Evolutionary conservation across 2,113 vertebrate genomes (phyloP).

Genomic region (Phylloscopus trochilus): DNA sequence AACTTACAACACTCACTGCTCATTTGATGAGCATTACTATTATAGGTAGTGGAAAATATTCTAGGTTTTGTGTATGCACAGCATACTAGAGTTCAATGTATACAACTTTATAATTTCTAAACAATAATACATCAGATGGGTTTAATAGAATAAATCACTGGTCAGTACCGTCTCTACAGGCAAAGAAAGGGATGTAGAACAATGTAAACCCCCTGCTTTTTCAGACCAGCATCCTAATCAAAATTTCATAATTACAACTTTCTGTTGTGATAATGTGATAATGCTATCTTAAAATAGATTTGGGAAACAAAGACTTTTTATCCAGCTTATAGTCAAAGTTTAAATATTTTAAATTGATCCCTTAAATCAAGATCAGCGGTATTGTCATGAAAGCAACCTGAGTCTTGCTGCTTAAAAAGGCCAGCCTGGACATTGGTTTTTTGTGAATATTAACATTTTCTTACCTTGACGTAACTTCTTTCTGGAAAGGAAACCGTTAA

Average conservation of each 20-base stretch:
- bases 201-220: not conserved
- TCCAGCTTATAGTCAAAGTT: not conserved
- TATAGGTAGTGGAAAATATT: not conserved
- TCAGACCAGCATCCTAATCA: not conserved
- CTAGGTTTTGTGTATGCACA: not conserved
- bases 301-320: not conserved
- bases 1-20: not conserved
- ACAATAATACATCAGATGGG: not conserved
- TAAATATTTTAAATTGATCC: not conserved
- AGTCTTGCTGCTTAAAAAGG: not conserved
- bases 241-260: not conserved
- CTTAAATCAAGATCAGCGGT: not conserved
- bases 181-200: not conserved
- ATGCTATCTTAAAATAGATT: not conserved
- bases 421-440: not conserved
- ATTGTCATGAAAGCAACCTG: not conserved
- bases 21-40: not conserved
- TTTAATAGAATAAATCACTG: not conserved
- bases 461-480: not conserved
- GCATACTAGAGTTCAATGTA: not conserved
- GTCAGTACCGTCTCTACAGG: not conserved
- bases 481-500: conserved; percentile 32
- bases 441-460: not conserved
- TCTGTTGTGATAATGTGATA: not conserved
- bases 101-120: not conserved